Conservation (phyloP, 2,113 vertebrate species). For the Zosterops borbonicus region DNA sequence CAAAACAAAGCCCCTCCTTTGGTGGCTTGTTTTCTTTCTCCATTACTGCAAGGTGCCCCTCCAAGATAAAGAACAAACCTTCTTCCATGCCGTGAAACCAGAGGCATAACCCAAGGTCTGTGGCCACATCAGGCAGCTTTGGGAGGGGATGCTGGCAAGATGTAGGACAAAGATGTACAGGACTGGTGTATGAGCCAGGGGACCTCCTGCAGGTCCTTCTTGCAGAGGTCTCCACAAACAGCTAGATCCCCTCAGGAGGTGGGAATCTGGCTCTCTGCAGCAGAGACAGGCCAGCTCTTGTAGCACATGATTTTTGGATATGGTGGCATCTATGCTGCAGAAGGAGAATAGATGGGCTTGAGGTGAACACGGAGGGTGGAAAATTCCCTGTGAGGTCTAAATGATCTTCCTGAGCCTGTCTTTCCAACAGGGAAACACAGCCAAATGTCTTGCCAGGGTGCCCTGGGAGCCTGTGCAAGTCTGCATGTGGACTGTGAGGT, state of each 20-base stretch:
- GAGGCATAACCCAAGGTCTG: background rate
- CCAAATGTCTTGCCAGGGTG: background rate
- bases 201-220: background rate
- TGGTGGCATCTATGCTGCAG: background rate
- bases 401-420: background rate
- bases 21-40: conserved; percentile 39
- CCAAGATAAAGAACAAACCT: conserved; percentile 3
- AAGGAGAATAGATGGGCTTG: background rate
- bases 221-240: background rate
- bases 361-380: background rate
- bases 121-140: background rate
- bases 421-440: background rate
- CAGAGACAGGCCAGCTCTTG: background rate
- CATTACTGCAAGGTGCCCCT: background rate
- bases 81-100: background rate
- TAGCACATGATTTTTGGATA: background rate
- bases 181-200: background rate
- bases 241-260: background rate
- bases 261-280: background rate
- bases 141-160: background rate
- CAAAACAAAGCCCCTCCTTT: conserved; percentile 48
- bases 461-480: background rate
- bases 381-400: background rate
- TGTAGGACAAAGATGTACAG: background rate
- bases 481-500: accelerated